Evolutionary conservation across 2,797 vertebrate genomes (phyloP).

Genomic region (Masticophis lateralis): DNA sequence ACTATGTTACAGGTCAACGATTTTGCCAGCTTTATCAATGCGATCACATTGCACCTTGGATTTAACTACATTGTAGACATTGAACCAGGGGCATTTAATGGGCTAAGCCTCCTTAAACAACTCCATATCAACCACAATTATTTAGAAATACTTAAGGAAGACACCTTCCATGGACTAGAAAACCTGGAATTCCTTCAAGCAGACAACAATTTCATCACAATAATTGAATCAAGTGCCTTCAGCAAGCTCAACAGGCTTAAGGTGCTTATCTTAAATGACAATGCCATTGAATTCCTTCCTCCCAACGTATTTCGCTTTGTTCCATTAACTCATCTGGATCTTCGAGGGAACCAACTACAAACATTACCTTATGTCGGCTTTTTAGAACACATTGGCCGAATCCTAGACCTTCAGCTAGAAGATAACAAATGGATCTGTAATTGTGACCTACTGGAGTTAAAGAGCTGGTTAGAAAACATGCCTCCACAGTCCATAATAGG

Average conservation of each 20-base stretch:
- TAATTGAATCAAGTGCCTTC: conserved; percentile 95
- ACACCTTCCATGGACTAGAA: conserved; percentile 92
- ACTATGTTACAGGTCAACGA: conserved; percentile 83
- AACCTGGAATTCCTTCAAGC: conserved; percentile 98
- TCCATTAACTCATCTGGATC: conserved; percentile 94
- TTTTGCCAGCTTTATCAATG: conserved; percentile 85
- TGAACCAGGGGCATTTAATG: conserved; percentile 89
- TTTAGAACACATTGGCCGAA: conserved; percentile 95
- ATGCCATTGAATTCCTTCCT: conserved; percentile 92
- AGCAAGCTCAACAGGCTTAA: conserved; percentile 95
- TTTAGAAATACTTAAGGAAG: conserved; percentile 91
- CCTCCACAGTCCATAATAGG: conserved; percentile 89
- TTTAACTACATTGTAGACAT: conserved; percentile 96
- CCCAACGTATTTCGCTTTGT: conserved; percentile 95
- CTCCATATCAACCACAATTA: conserved; percentile 99
- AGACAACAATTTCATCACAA: conserved; percentile 95
- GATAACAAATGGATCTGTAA: conserved; percentile 95
- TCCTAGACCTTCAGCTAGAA: conserved; percentile 92
- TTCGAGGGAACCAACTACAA: conserved; percentile 94
- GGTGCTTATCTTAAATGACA: conserved; percentile 98
- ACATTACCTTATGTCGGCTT: conserved; percentile 92
- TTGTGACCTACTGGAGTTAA: conserved; percentile 90
- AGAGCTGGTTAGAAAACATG: conserved; percentile 97
- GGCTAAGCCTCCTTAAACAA: conserved; percentile 87
- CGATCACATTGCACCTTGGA: conserved; percentile 90